A percentile compares a stretch with the other conserved stretches of the same genome.
Evolutionary conservation across 2,888 invertebrate species (phyloP).

Genomic region (Stegophylla sp.): DNA sequence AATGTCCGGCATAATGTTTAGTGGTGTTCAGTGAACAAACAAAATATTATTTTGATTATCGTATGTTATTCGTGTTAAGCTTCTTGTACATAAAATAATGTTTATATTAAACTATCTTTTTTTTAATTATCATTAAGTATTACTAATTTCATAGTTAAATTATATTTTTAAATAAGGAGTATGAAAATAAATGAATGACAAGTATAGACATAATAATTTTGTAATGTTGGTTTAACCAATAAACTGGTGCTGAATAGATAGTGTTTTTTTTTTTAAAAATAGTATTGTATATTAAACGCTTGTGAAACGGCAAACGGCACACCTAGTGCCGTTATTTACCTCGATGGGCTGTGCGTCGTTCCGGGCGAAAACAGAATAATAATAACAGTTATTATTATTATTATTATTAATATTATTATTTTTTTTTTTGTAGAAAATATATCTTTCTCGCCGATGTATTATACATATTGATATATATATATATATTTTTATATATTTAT

Average conservation of each 20-base stretch:
- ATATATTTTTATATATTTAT: slow-evolving; percentile 18
- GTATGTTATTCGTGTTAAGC: slow-evolving; percentile 35
- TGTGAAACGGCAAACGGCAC: slow-evolving; percentile 28
- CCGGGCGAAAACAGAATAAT: slow-evolving; percentile 25
- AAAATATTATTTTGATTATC: slow-evolving; percentile 34
- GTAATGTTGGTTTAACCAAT: slow-evolving; percentile 7
- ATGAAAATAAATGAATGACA: slow-evolving; percentile 17
- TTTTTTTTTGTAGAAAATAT: slow-evolving; percentile 23
- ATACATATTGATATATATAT: slow-evolving; percentile 18
- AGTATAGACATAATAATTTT: not conserved
- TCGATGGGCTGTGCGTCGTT: slow-evolving; percentile 31
- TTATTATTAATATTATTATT: not conserved
- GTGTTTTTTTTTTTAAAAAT: not conserved
- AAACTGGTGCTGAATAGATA: slow-evolving; percentile 47
- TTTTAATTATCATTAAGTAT: slow-evolving; percentile 39
- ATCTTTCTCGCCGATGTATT: slow-evolving; percentile 25
- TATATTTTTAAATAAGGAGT: slow-evolving; percentile 47
- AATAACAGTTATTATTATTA: slow-evolving; percentile 6
- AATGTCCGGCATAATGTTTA: slow-evolving; percentile 38
- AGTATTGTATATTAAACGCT: not conserved
- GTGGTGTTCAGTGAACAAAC: slow-evolving; percentile 26
- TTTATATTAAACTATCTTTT: slow-evolving; percentile 54
- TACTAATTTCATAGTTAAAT: slow-evolving; percentile 55
- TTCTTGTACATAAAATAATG: slow-evolving; percentile 39
- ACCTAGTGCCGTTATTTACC: slow-evolving; percentile 26